Percentiles rank a stretch among this genome's conserved stretches.
Conservation (phyloP, 2,888 invertebrate genomes). For the Zele albiditarsus region DNA sequence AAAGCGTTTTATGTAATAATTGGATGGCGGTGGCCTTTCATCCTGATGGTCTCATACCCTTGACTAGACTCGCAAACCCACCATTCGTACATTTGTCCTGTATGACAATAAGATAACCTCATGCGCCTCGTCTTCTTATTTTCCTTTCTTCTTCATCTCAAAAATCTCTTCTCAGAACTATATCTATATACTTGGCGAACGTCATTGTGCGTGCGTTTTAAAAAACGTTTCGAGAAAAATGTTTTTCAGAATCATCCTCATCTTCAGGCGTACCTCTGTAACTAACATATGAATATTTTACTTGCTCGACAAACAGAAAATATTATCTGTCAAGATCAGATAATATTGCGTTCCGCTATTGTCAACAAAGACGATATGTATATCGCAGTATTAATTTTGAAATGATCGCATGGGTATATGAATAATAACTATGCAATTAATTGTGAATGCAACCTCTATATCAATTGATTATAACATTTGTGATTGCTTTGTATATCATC, state of each 20-base stretch:
- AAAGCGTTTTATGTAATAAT: slow-evolving; percentile 70
- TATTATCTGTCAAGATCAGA: slow-evolving; percentile 18
- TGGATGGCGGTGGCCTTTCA: slow-evolving; percentile 70
- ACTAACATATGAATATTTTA: not conserved
- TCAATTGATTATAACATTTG: not conserved
- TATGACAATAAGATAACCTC: slow-evolving; percentile 47
- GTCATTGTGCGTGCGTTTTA: slow-evolving; percentile 41
- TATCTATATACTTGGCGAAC: slow-evolving; percentile 44
- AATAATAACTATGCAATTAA: not conserved
- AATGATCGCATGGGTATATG: not conserved
- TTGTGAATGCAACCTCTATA: too few relatives aligned
- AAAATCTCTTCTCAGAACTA: not conserved
- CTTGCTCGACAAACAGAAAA: slow-evolving; percentile 46
- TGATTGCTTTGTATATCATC: slow-evolving; percentile 27
- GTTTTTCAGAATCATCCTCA: not conserved
- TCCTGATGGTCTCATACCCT: slow-evolving; percentile 51
- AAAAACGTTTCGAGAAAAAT: slow-evolving; percentile 34
- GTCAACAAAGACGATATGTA: not conserved
- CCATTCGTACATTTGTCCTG: slow-evolving; percentile 51
- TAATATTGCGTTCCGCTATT: not conserved
- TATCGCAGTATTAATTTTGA: not conserved
- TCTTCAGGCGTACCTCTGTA: not conserved
- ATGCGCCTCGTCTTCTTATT: slow-evolving; percentile 41
- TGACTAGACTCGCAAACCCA: slow-evolving; percentile 33
- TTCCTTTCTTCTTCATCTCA: not conserved